phyloP scores from a whole-genome alignment of 2,797 vertebrate genomes.

The Myotis myotis region DNA sequence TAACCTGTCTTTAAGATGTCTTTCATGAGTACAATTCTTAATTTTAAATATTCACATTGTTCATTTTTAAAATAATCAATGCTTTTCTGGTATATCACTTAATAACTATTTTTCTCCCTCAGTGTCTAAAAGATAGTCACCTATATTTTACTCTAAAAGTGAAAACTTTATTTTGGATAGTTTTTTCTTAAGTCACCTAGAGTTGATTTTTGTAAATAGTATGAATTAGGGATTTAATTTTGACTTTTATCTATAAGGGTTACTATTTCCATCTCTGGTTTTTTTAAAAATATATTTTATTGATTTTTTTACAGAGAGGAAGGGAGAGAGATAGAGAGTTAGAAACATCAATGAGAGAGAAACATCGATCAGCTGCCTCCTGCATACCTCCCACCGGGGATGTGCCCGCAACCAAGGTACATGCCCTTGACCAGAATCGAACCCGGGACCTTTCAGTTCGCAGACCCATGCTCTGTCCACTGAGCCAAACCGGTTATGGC shows the following conservation, averaged over 20 bases:
- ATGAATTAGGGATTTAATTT: neutral
- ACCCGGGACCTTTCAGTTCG: too few relatives aligned
- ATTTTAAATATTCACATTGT: constrained; percentile 33
- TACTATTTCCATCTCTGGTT: neutral
- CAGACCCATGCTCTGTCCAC: too few relatives aligned
- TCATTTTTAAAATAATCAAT: neutral
- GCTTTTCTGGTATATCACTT: neutral
- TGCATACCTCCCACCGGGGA: too few relatives aligned
- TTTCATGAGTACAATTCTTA: constrained; percentile 29
- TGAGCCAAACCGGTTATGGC: too few relatives aligned
- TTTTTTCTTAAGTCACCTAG: neutral
- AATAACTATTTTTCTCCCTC: neutral
- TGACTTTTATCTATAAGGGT: neutral
- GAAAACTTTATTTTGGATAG: constrained; percentile 25
- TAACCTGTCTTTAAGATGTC: neutral
- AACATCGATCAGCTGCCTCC: too few relatives aligned
- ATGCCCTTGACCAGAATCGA: too few relatives aligned
- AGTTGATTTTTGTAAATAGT: neutral
- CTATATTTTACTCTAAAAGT: neutral
- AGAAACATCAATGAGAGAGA: too few relatives aligned
- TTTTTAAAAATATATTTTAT: too few relatives aligned
- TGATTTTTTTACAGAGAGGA: too few relatives aligned
- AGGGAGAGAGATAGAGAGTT: too few relatives aligned
- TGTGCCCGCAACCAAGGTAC: too few relatives aligned
- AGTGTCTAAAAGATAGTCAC: neutral